A percentile compares a stretch with the other conserved stretches of the same genome.
phyloP scores from a whole-genome alignment of 2,888 invertebrate genomes.

The Ferdinandea cuprea region DNA sequence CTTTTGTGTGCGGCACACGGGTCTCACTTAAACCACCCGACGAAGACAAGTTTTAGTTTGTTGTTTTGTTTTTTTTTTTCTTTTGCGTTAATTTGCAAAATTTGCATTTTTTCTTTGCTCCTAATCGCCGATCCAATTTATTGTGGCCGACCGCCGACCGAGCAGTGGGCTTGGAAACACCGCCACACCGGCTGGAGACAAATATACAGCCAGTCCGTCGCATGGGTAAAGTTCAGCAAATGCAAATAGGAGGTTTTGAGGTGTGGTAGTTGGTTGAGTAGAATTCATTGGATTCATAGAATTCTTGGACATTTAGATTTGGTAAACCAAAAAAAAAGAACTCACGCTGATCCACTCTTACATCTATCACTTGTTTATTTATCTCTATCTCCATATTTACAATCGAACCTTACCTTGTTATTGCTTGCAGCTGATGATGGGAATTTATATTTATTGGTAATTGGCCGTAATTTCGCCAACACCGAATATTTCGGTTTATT shows the following conservation, averaged over 20 bases:
- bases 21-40: constrained; percentile 10
- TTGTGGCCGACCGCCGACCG: not conserved
- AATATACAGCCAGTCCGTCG: not conserved
- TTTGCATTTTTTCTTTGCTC: constrained; percentile 20
- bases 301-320: constrained; percentile 19
- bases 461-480: constrained; percentile 69
- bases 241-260: constrained; percentile 27
- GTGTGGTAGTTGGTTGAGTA: not conserved
- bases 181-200: constrained; percentile 5
- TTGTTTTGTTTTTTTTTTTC: not conserved
- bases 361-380: not conserved
- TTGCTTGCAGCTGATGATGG: constrained; percentile 47
- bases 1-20: constrained; percentile 39
- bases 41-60: constrained; percentile 30
- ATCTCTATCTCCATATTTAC: too few species aligned
- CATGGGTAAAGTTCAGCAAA: constrained; percentile 33
- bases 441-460: constrained; percentile 68
- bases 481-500: constrained; percentile 74
- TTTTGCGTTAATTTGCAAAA: constrained; percentile 29
- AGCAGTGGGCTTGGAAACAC: not conserved
- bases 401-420: constrained; percentile 61
- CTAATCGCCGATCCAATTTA: constrained; percentile 44
- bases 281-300: constrained; percentile 41
- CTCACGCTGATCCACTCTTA: constrained; percentile 4
- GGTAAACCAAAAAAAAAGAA: not conserved